phyloP scores from a whole-genome alignment of 2,888 invertebrate species.

The Hypsopygia costalis region DNA sequence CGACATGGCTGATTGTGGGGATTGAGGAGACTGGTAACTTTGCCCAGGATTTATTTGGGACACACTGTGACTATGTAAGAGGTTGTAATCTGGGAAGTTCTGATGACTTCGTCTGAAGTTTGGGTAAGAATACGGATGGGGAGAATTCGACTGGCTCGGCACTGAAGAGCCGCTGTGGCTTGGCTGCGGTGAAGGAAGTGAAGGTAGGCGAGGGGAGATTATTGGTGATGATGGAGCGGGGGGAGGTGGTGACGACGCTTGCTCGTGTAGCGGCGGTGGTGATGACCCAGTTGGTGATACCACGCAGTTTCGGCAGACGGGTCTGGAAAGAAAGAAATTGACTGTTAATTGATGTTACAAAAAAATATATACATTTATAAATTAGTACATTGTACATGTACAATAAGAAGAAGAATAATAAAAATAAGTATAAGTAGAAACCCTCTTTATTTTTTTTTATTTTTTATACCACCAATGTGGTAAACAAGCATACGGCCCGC shows the following conservation, averaged over 20 bases:
- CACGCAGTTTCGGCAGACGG: conserved; percentile 91
- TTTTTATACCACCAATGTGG: too few relatives aligned
- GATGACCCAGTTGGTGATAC: conserved; percentile 74
- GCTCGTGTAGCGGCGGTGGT: conserved; percentile 62
- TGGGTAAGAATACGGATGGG: conserved; percentile 65
- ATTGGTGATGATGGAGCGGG: conserved; percentile 59
- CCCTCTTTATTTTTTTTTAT: too few relatives aligned
- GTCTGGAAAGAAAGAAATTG: conserved; percentile 76
- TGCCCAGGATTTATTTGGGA: conserved; percentile 52
- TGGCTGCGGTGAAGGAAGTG: conserved; percentile 64
- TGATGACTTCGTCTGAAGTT: conserved; percentile 54
- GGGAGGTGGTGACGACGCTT: conserved; percentile 57
- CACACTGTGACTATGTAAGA: conserved; percentile 52
- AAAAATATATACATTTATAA: too few relatives aligned
- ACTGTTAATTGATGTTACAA: conserved; percentile 9
- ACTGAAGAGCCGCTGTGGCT: conserved; percentile 61
- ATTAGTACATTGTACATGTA: too few relatives aligned
- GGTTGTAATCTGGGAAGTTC: conserved; percentile 49
- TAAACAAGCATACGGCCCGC: too few relatives aligned
- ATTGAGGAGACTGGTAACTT: conserved; percentile 58
- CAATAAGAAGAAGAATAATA: too few relatives aligned
- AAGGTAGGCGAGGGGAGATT: conserved; percentile 50
- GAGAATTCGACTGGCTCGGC: conserved; percentile 62
- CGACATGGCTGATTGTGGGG: conserved; percentile 70
- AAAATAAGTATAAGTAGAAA: too few relatives aligned